These are phyloP conservation scores for Onthophagus taurus DNA, from an alignment of 1,140 invertebrate genomes.

Conservation along the genomic window DNA sequence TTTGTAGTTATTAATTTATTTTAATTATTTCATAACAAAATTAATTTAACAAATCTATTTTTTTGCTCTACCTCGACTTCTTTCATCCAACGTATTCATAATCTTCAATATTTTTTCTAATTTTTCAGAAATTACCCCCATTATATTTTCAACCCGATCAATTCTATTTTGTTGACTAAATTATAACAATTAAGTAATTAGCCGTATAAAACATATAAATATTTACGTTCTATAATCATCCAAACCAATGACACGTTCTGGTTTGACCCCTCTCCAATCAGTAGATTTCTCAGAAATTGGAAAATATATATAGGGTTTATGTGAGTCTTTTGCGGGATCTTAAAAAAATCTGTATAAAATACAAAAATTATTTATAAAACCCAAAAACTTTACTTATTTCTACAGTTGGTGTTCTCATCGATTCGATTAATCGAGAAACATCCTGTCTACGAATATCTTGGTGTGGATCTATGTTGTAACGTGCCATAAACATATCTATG, in stretches of 20 bases:
- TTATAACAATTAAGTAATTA: constrained; percentile 2
- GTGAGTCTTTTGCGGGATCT: background rate
- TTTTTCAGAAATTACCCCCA: constrained; percentile 16
- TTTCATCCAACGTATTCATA: too few species aligned
- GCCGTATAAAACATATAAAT: background rate
- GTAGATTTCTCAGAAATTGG: too few species aligned
- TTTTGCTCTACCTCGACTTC: too few species aligned
- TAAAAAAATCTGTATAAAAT: background rate
- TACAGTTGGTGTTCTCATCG: constrained; percentile 12
- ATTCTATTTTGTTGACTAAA: constrained; percentile 26
- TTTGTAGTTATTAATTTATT: too few species aligned
- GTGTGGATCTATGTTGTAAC: constrained; percentile 48
- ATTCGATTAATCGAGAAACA: constrained; percentile 27
- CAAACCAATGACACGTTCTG: constrained; percentile 6
- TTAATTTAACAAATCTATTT: too few species aligned
- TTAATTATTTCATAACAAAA: too few species aligned
- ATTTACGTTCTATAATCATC: constrained; percentile 18
- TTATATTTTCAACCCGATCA: constrained; percentile 22
- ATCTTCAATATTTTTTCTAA: constrained; percentile 19
- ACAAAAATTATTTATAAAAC: too few species aligned
- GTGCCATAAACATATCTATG: constrained; percentile 58
- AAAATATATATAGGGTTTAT: too few species aligned
- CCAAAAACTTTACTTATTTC: constrained; percentile 1
- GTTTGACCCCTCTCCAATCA: background rate
- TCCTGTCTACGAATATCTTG: constrained; percentile 27